These are phyloP conservation scores for Cheilosia pagana DNA, from an alignment of 2,888 invertebrate genomes.

Conservation along the genomic window DNA sequence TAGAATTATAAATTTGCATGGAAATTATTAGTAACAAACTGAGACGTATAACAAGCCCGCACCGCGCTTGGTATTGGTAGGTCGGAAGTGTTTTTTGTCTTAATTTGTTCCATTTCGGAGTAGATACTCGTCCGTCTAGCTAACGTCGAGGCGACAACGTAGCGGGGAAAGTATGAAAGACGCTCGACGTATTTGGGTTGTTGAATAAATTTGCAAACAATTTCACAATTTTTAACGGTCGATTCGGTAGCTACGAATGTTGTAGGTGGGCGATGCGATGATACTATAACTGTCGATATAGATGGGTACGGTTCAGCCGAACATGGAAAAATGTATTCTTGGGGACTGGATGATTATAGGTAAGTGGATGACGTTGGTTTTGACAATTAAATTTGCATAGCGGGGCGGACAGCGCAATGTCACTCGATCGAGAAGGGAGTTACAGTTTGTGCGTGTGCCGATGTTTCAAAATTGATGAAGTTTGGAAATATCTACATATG, in stretches of 20 bases:
- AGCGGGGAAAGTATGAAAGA: conserved; percentile 28
- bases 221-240: conserved; percentile 52
- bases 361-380: conserved; percentile 36
- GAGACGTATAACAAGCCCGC: background rate
- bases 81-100: conserved; percentile 57
- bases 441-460: conserved; percentile 1
- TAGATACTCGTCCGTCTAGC: background rate
- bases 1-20: conserved; percentile 66
- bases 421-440: background rate
- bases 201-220: conserved; percentile 57
- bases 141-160: background rate
- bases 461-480: conserved; percentile 28
- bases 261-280: conserved; percentile 31
- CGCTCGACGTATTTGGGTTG: conserved; percentile 25
- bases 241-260: background rate
- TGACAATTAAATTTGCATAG: conserved; percentile 45
- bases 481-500: background rate
- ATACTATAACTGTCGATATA: conserved; percentile 7
- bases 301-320: conserved; percentile 36
- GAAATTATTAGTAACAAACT: conserved; percentile 56
- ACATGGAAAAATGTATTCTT: conserved; percentile 42
- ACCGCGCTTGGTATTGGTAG: background rate
- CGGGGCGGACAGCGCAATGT: background rate
- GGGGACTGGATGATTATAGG: conserved; percentile 25
- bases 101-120: conserved; percentile 59